These are phyloP conservation scores for Pollicipes pollicipes DNA, from an alignment of 1,140 invertebrate genomes.

Conservation along the genomic window DNA sequence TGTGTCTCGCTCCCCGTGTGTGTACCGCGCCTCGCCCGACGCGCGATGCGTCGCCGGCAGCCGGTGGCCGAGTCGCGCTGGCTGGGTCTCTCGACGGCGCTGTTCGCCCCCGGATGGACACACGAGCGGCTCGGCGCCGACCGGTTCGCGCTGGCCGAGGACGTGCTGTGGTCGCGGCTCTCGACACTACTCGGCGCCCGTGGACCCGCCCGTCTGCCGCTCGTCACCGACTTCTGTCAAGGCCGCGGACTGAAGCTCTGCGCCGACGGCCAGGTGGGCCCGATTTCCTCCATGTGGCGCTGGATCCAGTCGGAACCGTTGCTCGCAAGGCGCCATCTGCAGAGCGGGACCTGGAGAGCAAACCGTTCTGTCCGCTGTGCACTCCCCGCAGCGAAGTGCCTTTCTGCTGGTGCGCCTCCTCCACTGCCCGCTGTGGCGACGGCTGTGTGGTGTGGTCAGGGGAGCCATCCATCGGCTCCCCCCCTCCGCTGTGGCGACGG, in stretches of 20 bases:
- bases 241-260: constrained; percentile 42
- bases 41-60: constrained; percentile 29
- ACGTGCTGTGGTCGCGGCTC: constrained; percentile 56
- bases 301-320: no score
- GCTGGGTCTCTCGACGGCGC: constrained; percentile 57
- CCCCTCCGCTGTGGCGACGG: no score
- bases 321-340: no score
- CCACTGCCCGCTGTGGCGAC: no score
- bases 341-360: no score
- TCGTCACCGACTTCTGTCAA: constrained; percentile 59
- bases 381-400: no score
- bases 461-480: no score
- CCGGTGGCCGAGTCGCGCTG: constrained; percentile 47
- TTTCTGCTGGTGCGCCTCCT: no score
- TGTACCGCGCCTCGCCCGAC: no score
- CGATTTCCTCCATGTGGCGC: no score
- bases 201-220: constrained; percentile 38
- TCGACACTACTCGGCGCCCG: constrained; percentile 46
- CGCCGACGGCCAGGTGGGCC: constrained; percentile 29
- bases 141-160: constrained; percentile 46
- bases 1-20: neutral
- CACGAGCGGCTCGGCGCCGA: constrained; percentile 42
- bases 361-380: no score
- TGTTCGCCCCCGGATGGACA: constrained; percentile 88
- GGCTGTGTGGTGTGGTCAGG: no score